Base-by-base conservation (phyloP, 2,888 invertebrate species). In the Drosophila buzzatii region DNA sequence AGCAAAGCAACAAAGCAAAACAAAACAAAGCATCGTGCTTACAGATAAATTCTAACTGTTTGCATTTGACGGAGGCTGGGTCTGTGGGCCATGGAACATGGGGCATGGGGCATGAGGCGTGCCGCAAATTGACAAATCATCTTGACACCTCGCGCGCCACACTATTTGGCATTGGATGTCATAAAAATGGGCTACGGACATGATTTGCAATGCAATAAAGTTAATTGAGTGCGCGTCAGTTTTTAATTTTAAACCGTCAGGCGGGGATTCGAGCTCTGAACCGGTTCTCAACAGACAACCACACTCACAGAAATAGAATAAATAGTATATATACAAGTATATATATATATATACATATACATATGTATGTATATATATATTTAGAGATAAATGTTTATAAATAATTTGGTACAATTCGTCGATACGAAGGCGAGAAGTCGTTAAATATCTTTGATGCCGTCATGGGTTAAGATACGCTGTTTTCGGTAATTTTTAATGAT, bases 191-290 rank as follows among this genome's bases (percentile, higher is more conserved):
- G 80, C 81, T 89, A 87, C 76, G 77, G 71, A 73, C 79, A 89
- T 87, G 83, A 87, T 89, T 89, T 90, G 84, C 90, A 85, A 81
- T 80, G 90, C 81, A 87, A 89, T 85, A 89, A 90, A 89, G 68
- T 85, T 90, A 90, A 89, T 89, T 90, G 90, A 87, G 80, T 90
- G 81, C 89, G 81, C 87, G 89, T 89, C 85, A 81, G 82, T 85
- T 83, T 78, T 87, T 88, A 85, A 89, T 85, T 89, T 85, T 89
- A 87, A 89, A 70, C 85, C 88, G 47, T 69, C 59, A 64, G 57
- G 63, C 65, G 60, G 76, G 39, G 14, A 57, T 49, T 53, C 52
- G 37, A 47, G 65, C 51, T 37, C 31, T 62, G 41, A 69, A 84
- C 84, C 74, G 85, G 84, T 89, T 82, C 55, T 53, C 64, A 55